Evolutionary conservation across 2,888 invertebrate genomes (phyloP), one percentile per base, ranked within the genome.

Genomic region (Eupithecia pulchellata): DNA sequence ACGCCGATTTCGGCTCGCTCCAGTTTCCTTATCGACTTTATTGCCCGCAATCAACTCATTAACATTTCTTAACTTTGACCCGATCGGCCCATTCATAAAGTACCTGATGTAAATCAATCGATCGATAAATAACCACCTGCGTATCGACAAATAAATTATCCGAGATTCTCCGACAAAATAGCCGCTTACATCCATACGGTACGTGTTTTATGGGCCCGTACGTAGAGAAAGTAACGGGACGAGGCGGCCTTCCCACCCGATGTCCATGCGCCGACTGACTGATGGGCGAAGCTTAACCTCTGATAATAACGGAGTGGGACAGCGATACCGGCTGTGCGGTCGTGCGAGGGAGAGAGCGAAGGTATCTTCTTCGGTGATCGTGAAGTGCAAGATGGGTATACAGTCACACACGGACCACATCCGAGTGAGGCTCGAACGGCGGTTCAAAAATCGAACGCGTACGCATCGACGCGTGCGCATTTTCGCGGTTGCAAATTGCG

Each of bases 301-400:
- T 93, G 94, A 93, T 94, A 93, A 93, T 93, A 93, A 90, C 89
- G 86, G 89, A 93, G 85, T 78, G 89, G 84, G 91, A 92, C 81
- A 76, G 84, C 77, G 47, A 84, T 85, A 89, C 79, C 74, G 69
- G 20, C 68, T 73, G 66, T 69, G 30, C 64, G 39, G 47, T 73
- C 34, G 89, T 68, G 84, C 73, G 88, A 93, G 82, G 74, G 87
- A 77, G 91, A 92, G 74, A 78, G 81, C 52, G 72, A 82, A 87
- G 84, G 93, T 91, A 89, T 93, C 94, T 92, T 94, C 93, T 93
- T 93, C 92, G 91, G 91, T 90, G 91, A 92, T 91, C 92, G 92
- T 87, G 90, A 92, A 91, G 92, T 91, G 90, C 91, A 90, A 92
- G 93, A 93, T 93, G 92, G 91, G 91, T 91, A 89, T 89, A 91